phyloP scores from a whole-genome alignment of 2,797 vertebrate species.

The Micrastur ruficollis region DNA sequence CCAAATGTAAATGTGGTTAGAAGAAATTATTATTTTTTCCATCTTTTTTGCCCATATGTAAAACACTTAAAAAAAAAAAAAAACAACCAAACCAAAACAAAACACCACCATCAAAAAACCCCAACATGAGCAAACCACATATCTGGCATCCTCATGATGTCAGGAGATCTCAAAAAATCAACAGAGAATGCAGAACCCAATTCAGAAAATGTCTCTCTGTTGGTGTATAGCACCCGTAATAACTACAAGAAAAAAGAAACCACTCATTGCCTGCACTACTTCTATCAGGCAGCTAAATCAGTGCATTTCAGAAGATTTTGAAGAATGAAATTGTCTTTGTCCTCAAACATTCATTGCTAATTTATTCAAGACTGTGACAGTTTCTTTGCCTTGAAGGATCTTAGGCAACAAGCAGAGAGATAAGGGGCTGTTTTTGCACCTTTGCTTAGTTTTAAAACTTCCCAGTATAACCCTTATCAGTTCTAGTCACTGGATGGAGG shows the following conservation, averaged over 20 bases:
- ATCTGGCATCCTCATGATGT: conserved; percentile 54
- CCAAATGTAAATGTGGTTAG: conserved; percentile 38
- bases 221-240: neutral
- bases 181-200: neutral
- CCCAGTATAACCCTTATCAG: neutral
- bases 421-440: neutral
- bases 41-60: conserved; percentile 53
- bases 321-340: neutral
- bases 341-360: neutral
- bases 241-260: neutral
- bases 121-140: conserved; percentile 41
- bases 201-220: neutral
- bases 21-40: conserved; percentile 50
- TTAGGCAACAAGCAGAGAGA: neutral
- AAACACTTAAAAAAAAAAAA: conserved; percentile 5
- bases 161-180: conserved; percentile 50
- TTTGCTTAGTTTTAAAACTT: neutral
- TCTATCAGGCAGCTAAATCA: neutral
- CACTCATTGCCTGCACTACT: neutral
- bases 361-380: neutral
- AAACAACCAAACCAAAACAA: too few species aligned
- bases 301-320: neutral
- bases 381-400: neutral
- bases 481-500: neutral
- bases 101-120: neutral